phyloP scores from a whole-genome alignment of 2,888 invertebrate species.

The Toxonevra muliebris region DNA sequence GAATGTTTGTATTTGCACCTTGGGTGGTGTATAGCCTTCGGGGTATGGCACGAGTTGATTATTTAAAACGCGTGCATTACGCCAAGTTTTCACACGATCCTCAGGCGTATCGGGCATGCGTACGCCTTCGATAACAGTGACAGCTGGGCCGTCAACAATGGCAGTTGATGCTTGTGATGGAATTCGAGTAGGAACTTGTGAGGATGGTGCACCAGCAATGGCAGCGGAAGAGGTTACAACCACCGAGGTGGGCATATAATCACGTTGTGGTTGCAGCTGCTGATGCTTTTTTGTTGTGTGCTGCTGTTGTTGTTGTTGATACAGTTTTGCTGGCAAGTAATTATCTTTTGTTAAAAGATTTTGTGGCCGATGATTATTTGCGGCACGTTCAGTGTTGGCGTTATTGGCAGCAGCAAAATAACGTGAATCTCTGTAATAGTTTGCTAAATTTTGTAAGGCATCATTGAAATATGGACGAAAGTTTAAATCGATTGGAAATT shows the following conservation, averaged over 20 bases:
- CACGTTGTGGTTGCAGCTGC: neutral
- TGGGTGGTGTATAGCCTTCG: constrained; percentile 73
- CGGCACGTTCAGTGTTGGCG: constrained; percentile 22
- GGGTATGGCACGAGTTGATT: constrained; percentile 81
- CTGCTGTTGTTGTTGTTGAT: constrained; percentile 2
- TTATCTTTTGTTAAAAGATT: constrained; percentile 55
- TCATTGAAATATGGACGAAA: constrained; percentile 33
- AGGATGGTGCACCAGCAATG: constrained; percentile 9
- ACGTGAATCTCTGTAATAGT: constrained; percentile 43
- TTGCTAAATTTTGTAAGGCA: constrained; percentile 43
- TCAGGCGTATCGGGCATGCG: constrained; percentile 86
- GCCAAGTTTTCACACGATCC: constrained; percentile 81
- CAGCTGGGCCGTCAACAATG: constrained; percentile 57
- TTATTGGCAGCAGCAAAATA: constrained; percentile 38
- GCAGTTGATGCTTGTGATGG: constrained; percentile 36
- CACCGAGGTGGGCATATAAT: constrained; percentile 42
- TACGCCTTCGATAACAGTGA: constrained; percentile 76
- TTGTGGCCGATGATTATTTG: constrained; percentile 41
- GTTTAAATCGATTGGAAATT: constrained; percentile 8
- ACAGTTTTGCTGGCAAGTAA: constrained; percentile 42
- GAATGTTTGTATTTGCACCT: constrained; percentile 64
- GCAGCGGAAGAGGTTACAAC: constrained; percentile 25
- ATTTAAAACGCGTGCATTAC: constrained; percentile 88
- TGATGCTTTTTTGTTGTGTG: neutral
- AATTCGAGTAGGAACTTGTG: constrained; percentile 5